phyloP scores from a whole-genome alignment of 2,888 invertebrate species.

The Horisme vitalbata region DNA sequence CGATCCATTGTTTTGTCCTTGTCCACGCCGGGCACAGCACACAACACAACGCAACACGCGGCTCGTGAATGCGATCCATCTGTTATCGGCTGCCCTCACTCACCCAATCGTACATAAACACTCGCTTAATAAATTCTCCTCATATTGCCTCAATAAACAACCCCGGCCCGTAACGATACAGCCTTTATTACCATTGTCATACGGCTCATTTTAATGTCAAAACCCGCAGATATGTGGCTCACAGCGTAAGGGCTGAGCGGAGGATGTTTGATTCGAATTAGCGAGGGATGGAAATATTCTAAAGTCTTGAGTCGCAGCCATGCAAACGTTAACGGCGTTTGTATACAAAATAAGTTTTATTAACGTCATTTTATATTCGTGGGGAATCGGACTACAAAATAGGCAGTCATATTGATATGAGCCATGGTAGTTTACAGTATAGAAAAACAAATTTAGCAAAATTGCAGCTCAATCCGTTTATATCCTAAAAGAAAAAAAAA shows the following conservation, averaged over 20 bases:
- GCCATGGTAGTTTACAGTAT: no score
- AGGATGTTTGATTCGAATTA: constrained; percentile 21
- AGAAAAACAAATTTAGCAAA: no score
- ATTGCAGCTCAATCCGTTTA: no score
- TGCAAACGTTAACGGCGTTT: no score
- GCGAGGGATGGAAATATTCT: constrained; percentile 9
- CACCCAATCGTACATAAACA: constrained; percentile 17
- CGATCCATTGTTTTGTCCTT: no score
- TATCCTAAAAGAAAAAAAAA: no score
- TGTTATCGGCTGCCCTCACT: constrained; percentile 11
- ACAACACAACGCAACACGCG: background rate
- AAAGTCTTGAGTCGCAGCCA: no score
- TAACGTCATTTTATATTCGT: no score
- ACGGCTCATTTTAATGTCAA: background rate
- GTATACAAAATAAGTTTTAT: no score
- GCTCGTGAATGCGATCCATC: constrained; percentile 4
- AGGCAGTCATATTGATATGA: no score
- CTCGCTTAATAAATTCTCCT: constrained; percentile 12
- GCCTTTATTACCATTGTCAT: background rate
- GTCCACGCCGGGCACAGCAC: no score
- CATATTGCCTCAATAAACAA: constrained; percentile 16
- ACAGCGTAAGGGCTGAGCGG: constrained; percentile 10
- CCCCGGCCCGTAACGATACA: background rate
- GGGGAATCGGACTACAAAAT: no score
- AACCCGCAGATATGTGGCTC: background rate